These are phyloP conservation scores for Mactra quadrangularis DNA, from an alignment of 1,140 invertebrate species.

Conservation along the genomic window DNA sequence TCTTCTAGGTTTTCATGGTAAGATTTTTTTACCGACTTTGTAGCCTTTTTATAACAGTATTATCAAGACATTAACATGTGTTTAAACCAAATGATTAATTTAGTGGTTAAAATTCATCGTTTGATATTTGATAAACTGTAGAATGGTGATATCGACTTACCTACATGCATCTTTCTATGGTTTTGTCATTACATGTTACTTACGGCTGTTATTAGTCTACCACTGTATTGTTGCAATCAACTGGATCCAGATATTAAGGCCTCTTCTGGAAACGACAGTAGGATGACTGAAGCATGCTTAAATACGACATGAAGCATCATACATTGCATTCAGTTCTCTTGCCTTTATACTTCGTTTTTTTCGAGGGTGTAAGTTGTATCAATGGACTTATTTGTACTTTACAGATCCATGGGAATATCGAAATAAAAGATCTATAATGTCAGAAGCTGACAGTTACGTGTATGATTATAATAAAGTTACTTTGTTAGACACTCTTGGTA, in stretches of 20 bases:
- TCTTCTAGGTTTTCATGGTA: conserved; percentile 1
- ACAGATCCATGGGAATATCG: conserved; percentile 52
- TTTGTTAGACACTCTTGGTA: conserved; percentile 64
- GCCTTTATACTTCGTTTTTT: no score
- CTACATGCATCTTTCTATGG: background rate
- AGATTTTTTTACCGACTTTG: no score
- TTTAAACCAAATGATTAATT: background rate
- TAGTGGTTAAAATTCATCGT: background rate
- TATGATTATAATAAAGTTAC: conserved; percentile 58
- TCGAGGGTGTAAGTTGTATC: no score
- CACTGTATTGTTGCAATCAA: no score
- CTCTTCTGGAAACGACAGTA: no score
- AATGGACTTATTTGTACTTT: no score
- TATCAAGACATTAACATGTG: background rate
- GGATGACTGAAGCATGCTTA: no score
- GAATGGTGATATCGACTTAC: background rate
- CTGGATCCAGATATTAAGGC: no score
- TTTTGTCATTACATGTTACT: background rate
- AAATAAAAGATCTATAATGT: conserved; percentile 54
- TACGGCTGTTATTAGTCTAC: background rate
- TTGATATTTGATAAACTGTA: background rate
- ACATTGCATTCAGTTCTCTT: no score
- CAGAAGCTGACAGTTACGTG: conserved; percentile 38
- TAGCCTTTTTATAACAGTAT: background rate
- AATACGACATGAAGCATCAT: no score